Base-by-base conservation (phyloP, 2,888 invertebrate species). In the Stenchaetothrips biformis region DNA sequence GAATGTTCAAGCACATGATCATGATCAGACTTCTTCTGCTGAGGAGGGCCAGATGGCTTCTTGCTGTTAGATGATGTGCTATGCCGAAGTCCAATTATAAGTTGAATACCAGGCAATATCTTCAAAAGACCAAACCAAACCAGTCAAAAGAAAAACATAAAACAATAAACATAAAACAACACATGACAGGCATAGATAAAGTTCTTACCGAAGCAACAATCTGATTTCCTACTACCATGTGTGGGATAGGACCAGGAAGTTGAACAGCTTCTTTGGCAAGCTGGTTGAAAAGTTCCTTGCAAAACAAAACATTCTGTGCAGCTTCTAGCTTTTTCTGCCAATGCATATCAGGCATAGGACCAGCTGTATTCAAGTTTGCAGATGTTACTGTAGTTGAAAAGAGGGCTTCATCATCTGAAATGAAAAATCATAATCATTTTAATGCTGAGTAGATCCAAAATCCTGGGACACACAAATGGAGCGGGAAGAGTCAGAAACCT, bases 251-350 rank as follows among this genome's bases (percentile, higher is more conserved):
- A 0, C 96, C 95, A 85, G 96, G 95, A 6, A 97, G 87, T 85
- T 97, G 96, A 7, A 98, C 97, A 0, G 98, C 98, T 87, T 98
- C 98, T 80, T 96, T 93, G 0, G 98, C 98, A 80, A 98, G 88
- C 84, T 98, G 94, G 83, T 96, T 95, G 86, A 98, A 98, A 53
- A 98, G 88, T 87, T 98, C 98, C 87, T 98, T 98, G 86, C 98
- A 98, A 88, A 98, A 98, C 27, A 98, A 89, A 48, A 98, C 97
- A 87, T 98, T 98, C 86, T 98, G 98, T 0, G 98, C 98, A 0
- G 96, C 95, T 86, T 98, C 98, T n/a, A 98, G 88, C 84, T 96
- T 96, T 85, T 96, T 95, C 84, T 98, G 97, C 98, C 98, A 98
- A 85, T 96, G 94, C 83, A 93, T 89, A 83, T 95, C 94, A 0